Percentiles rank a stretch among this genome's conserved stretches.
Evolutionary conservation across 2,113 vertebrate species (phyloP).

Genomic region (Ellobius talpinus): DNA sequence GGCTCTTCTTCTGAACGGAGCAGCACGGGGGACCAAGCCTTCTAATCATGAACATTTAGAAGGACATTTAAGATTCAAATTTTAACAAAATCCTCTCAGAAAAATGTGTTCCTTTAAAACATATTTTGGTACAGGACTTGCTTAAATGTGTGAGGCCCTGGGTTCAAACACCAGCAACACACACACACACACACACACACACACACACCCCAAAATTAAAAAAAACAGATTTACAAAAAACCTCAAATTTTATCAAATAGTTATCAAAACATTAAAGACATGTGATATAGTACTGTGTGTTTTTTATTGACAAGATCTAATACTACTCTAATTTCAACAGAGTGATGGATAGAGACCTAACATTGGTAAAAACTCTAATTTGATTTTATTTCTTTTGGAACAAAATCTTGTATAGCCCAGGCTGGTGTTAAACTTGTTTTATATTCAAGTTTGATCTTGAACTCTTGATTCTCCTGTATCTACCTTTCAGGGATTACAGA

Average conservation of each 20-base stretch:
- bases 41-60: too few relatives aligned
- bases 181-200: not conserved
- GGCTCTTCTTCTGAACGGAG: not conserved
- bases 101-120: not conserved
- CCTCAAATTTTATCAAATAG: not conserved
- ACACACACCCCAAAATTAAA: not conserved
- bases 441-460: not conserved
- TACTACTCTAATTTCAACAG: not conserved
- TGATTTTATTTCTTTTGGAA: not conserved
- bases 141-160: not conserved
- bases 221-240: not conserved
- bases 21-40: not conserved
- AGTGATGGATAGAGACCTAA: not conserved
- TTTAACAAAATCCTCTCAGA: not conserved
- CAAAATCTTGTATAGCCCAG: not conserved
- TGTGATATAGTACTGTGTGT: not conserved
- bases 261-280: not conserved
- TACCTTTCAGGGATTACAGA: not conserved
- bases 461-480: not conserved
- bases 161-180: not conserved
- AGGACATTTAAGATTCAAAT: not conserved
- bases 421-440: not conserved
- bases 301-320: constrained; percentile 33
- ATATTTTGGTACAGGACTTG: not conserved
- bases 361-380: not conserved